Evolutionary conservation across 2,797 vertebrate genomes (phyloP).

Genomic region (Amblyopsis hoosieri): DNA sequence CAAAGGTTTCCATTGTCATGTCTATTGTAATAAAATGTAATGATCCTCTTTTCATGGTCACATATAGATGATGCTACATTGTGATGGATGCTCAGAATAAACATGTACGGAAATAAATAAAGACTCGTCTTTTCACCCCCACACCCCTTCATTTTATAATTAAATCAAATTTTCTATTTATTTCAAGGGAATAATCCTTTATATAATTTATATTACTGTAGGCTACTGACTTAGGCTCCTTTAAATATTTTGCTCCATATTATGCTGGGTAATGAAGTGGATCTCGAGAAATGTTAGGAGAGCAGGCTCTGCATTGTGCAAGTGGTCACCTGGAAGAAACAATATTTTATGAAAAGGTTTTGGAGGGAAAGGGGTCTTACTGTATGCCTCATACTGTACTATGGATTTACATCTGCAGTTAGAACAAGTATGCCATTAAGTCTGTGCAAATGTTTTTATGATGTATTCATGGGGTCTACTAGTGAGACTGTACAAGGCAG

Average conservation of each 20-base stretch:
- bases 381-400: neutral
- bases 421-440: neutral
- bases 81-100: conserved; percentile 36
- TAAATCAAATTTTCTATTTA: conserved; percentile 64
- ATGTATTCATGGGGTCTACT: too few relatives aligned
- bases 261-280: conserved; percentile 80
- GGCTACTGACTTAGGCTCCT: conserved; percentile 67
- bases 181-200: conserved; percentile 63
- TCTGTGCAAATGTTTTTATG: too few relatives aligned
- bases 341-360: conserved; percentile 30
- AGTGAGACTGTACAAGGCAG: too few relatives aligned
- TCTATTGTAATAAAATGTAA: conserved; percentile 61
- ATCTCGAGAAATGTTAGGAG: conserved; percentile 67
- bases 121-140: conserved; percentile 27
- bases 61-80: conserved; percentile 47
- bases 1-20: conserved; percentile 57
- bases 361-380: neutral
- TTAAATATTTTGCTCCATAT: conserved; percentile 75
- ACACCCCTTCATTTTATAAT: conserved; percentile 60
- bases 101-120: conserved; percentile 45
- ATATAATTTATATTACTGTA: conserved; percentile 53
- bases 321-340: conserved; percentile 60
- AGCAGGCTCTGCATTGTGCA: conserved; percentile 43
- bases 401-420: neutral
- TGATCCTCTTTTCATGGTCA: conserved; percentile 60